Conservation (phyloP, 2,797 vertebrate species). For the Smutsia temminckii region DNA sequence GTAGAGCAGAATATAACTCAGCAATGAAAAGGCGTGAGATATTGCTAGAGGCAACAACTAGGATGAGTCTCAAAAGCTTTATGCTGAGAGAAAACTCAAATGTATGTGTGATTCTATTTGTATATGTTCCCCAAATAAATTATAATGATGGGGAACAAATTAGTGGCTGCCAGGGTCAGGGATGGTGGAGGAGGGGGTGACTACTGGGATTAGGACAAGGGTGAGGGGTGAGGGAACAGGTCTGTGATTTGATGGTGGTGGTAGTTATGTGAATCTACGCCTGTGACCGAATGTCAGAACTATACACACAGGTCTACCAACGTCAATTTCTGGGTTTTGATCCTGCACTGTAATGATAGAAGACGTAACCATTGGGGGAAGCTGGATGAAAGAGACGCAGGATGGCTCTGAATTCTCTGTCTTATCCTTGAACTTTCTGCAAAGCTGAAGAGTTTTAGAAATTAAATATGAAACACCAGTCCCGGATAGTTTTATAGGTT, state of each 20-base stretch:
- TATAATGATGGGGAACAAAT: neutral
- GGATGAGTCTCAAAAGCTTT: neutral
- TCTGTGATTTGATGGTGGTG: neutral
- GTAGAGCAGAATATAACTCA: no score
- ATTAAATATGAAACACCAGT: neutral
- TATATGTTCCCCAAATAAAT: neutral
- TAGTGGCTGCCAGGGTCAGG: neutral
- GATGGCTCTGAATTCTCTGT: no score
- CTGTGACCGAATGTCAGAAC: neutral
- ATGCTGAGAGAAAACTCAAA: neutral
- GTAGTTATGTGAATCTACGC: rapidly evolving
- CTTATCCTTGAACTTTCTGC: neutral
- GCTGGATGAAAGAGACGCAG: neutral
- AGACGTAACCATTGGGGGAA: neutral
- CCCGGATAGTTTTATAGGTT: neutral
- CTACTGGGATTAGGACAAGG: neutral
- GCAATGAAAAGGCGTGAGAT: neutral
- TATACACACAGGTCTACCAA: no score
- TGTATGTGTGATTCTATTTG: neutral
- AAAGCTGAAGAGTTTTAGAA: no score
- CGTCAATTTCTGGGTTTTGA: neutral
- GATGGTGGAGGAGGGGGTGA: no score
- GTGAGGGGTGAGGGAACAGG: neutral
- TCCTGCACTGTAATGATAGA: neutral
- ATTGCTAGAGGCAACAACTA: no score